Evolutionary conservation across 2,797 vertebrate genomes (phyloP), one percentile per base, ranked within the genome.

Genomic region (Glyptemys insculpta): DNA sequence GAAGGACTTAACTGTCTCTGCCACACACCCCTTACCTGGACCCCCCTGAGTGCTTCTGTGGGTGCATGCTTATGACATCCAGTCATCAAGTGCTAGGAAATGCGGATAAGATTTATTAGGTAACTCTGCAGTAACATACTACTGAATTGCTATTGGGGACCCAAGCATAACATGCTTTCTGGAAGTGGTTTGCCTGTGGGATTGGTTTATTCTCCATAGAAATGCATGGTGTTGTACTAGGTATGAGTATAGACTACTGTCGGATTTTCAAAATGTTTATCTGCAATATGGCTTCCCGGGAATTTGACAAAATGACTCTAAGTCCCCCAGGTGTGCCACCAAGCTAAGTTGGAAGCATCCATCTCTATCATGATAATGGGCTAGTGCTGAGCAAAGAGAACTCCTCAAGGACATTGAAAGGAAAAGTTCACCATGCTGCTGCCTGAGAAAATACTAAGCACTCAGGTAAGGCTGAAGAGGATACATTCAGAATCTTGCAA

Each of bases 401-500:
- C 19, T 72, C n/a, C 18, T 68, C 65, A 72, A 72, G n/a, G 65
- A 72, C 19, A 41, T 41, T 72, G 65, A 72, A 72, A 41, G n/a
- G 65, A 72, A 41, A 37, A 37, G 34, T 72, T 37, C 34, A 72
- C 10, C 65, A 72, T 72, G 19, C 4, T 0, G 0, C 5, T 90
- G 85, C 79, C 65, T 90, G 81, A 2, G 89, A 90, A 92, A 65
- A 85, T 52, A 81, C 80, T 87, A 65, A 57, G n/a, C 11, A 7
- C 6, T 87, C 87, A 97, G 92, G 93, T 96, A 96, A 92, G 47
- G 23, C 87, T 91, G 68, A 94, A 93, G 91, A 94, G 54, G 83
- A 93, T 91, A 89, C 54, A 54, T 88, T 95, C 85, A 93, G 83
- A 94, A 93, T 95, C 49, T 95, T 97, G 87, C 96, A 96, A 91